Base-by-base conservation (phyloP, 30 jellyfish, hydroid and myxozoan genomes). In the Phacellophora camtschatica region DNA sequence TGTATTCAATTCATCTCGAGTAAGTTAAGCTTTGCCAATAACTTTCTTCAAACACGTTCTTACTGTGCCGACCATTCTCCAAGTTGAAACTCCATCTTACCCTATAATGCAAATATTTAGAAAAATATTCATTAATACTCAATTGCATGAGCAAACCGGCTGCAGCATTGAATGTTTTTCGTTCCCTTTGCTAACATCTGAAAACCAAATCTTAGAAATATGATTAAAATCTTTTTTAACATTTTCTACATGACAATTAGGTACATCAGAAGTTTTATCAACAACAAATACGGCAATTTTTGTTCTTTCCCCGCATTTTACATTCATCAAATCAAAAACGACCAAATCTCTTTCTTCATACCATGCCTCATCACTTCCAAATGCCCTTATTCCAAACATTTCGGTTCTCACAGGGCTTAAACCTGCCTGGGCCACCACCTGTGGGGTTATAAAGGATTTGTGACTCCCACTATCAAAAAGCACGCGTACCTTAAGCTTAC, bases 1-100 rank as follows among this genome's bases (percentile, higher is more conserved):
- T 4, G 86, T 64, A 15, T 23, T 22, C 74, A 79, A 4, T 57
- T 79, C 86, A 19, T 27, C 36, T 11, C 2, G 33, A 9, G 70
- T 4, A 5, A 79, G 49, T 29, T 20, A 61, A 18, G 66, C 83
- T 2, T 45, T 15, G 3, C 64, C 58, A 2, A 79, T 3, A 2
- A 61, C 58, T 30, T 79, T 79, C 24, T 46, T 10, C 16, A 79
- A 34, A 42, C 86, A 62, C 12, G 76, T 25, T 48, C 64, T 79
- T 25, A 79, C 90, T 16, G 15, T 1, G 16, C 78, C 46, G 1
- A 63, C 84, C 85, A 79, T 59, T 10, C 84, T 43, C 42, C 2
- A 35, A 7, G 66, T 66, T 66, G 65, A 66, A 66, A 3, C 53
- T 35, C 66, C 81, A 66, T 32, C 2, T 7, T 7, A 66, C 37